These are phyloP conservation scores for Agrilus biguttatus DNA, from an alignment of 2,888 invertebrate genomes.

Conservation along the genomic window DNA sequence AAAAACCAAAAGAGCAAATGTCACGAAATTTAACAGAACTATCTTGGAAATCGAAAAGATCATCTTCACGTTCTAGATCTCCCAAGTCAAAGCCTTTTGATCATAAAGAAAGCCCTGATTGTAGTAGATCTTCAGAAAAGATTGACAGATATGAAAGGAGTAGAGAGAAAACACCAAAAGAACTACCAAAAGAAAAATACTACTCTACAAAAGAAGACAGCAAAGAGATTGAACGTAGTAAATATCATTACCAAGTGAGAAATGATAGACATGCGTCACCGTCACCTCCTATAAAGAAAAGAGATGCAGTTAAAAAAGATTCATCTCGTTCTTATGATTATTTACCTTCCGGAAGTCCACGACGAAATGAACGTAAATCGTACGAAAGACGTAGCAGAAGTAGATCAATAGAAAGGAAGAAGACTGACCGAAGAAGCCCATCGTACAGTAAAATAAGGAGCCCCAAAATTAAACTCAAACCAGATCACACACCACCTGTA, in stretches of 20 bases:
- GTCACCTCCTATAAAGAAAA: too few species aligned
- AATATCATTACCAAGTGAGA: too few species aligned
- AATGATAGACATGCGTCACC: too few species aligned
- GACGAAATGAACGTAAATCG: not conserved
- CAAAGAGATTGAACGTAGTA: not conserved
- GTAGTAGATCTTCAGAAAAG: not conserved
- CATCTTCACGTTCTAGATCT: slow-evolving; percentile 1
- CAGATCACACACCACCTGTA: slow-evolving; percentile 5
- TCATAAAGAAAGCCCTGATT: slow-evolving; percentile 1
- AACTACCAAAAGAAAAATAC: not conserved
- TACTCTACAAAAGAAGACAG: slow-evolving; percentile 2
- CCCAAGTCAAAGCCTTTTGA: not conserved
- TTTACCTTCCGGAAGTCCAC: not conserved
- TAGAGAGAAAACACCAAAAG: slow-evolving; percentile 4
- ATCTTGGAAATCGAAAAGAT: slow-evolving; percentile 1
- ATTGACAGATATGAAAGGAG: slow-evolving; percentile 1
- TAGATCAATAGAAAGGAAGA: not conserved
- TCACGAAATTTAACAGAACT: slow-evolving; percentile 1
- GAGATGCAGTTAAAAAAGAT: too few species aligned
- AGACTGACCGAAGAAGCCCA: not conserved
- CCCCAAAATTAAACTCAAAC: slow-evolving; percentile 1
- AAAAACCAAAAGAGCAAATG: not conserved
- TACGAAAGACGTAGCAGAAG: not conserved
- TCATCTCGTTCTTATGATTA: too few species aligned
- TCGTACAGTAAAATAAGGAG: not conserved